Evolutionary conservation across 2,113 vertebrate genomes (phyloP), one percentile per base, ranked within the genome.

Genomic region (Galeopterus variegatus): DNA sequence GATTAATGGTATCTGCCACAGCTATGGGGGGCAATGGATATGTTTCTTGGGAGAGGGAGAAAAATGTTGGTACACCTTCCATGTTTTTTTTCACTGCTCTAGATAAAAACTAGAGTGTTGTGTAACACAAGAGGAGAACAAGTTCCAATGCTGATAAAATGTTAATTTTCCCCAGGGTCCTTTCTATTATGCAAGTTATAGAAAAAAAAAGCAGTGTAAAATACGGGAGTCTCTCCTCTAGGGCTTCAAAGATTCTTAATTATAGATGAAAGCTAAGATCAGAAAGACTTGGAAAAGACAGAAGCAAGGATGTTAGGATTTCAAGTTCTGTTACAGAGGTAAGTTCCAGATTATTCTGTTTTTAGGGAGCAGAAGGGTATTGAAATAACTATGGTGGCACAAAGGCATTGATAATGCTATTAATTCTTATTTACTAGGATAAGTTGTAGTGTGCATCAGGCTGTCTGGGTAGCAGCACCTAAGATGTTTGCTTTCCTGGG

Each of bases 1-100:
- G 24, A 82, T 9, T 0, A 17, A n/a, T 0, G 0, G 33, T 10
- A 50, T 6, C 56, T 21, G 52, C n/a, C 54, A 4, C 0, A 26
- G 84, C 5, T 14, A 24, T 33, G 12, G 14, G 15, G 14, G 15
- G 17, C 13, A 10, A 84, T 10, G 41, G 1, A 0, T 1, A 6
- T 2, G 8, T 31, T 1, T 87, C 41, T 80, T 58, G 18, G 1
- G 21, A 52, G 12, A 70, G 19, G 56, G 58, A 83, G 33, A 65
- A 45, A 92, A 81, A 75, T 11, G 52, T 5, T 33, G n/a, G 31
- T 11, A 36, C 5, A 19, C 0, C 23, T 24, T 64, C 6, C 41
- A 15, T 17, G 41, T 26, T 75, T 56, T 28, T 28, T 77, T 31
- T 58, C 45, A n/a, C 70, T 23, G 60, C n/a, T 56, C 11, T 73